Evolutionary conservation across 1,140 invertebrate species (phyloP).

Genomic region (Zaprionus ornatus): DNA sequence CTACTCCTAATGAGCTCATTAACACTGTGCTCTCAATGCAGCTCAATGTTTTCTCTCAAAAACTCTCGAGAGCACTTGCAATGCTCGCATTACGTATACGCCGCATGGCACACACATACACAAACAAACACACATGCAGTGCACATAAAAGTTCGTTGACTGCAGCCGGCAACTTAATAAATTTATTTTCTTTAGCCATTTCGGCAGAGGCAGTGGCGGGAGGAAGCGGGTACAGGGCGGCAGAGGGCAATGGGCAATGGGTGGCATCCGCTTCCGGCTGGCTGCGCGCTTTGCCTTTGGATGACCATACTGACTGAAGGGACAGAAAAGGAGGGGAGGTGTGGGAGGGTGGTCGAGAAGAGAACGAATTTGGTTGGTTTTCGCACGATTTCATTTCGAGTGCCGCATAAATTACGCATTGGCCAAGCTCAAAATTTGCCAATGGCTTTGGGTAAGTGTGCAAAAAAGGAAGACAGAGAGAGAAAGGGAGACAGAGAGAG

Average conservation of each 20-base stretch:
- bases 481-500: not conserved
- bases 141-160: constrained; percentile 10
- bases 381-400: constrained; percentile 72
- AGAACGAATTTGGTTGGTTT: constrained; percentile 64
- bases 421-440: constrained; percentile 38
- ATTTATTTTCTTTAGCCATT: constrained; percentile 21
- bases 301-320: not conserved
- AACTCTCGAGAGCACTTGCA: constrained; percentile 4
- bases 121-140: not conserved
- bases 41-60: constrained; percentile 1
- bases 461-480: not conserved
- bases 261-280: not conserved
- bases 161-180: constrained; percentile 17
- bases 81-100: constrained; percentile 26
- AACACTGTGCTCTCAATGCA: constrained; percentile 6
- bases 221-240: no score
- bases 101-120: constrained; percentile 3
- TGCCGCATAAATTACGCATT: constrained; percentile 69
- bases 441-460: constrained; percentile 3
- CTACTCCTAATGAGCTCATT: constrained; percentile 2
- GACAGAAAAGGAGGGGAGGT: not conserved
- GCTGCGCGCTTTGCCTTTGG: not conserved
- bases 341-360: not conserved
- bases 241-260: not conserved
- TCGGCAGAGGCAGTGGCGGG: not conserved